Base-by-base conservation (phyloP, 2,888 invertebrate species). In the Hipparchia sbordonii region DNA sequence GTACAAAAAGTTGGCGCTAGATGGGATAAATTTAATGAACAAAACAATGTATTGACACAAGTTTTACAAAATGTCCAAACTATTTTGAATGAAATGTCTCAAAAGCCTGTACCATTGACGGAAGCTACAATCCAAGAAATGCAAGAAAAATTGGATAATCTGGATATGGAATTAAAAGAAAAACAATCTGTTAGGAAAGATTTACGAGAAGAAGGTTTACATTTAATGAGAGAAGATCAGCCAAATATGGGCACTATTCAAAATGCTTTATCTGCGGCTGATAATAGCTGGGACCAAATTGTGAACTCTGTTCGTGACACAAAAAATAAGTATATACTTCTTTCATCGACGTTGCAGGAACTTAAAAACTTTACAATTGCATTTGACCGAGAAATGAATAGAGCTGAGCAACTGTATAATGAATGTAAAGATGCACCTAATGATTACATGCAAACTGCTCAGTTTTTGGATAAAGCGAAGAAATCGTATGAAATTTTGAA, bases 181-280 rank as follows among this genome's bases (percentile, higher is more conserved):
- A 95, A 96, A 79, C 94, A 94, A 78, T 89, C 94, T 6, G 89
- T 96, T 0, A 96, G 96, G 82, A 95, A 97, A 77, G 95, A 96
- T 77, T 92, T 98, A n/a, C 95, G 97, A 80, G 96, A 96, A 82
- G 96, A 97, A 91, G 98, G 97, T 0, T 94, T 97, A 71, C 95
- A 96, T 80, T 89, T 98, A 77, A 96, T 98, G 95, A 96, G 97
- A 83, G 96, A 97, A 90, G 97, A 98, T 89, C 96, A 97, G 82
- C 95, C 96, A 69, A 97, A 97, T 79, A 96, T 97, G 88, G 96
- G 97, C 0, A 95, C 95, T 0, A 96, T 98, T 74, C 98, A 98
- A 87, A 97, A 97, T 79, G 96, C 96, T 65, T 88, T 98, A 0
- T 94, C 97, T 0, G 95, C 96, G 0, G 95, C 97, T 60, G 98